Evolutionary conservation across 2,797 vertebrate species (phyloP), one percentile per base, ranked within the genome.

Genomic region (Corythornis leucogaster): DNA sequence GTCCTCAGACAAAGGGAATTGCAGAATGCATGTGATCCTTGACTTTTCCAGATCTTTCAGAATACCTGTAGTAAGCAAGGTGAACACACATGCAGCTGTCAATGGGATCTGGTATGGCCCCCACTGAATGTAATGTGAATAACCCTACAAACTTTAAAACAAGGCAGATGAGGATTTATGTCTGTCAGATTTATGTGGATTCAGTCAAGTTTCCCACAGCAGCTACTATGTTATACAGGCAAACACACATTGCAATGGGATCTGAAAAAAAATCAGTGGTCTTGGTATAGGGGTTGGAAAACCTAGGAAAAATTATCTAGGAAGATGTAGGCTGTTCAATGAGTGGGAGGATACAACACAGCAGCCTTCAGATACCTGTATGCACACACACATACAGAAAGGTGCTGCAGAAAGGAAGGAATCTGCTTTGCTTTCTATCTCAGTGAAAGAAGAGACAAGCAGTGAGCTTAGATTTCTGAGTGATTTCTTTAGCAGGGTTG

Each of bases 41-140:
- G 35, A 21, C 15, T 83, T 61, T 77, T 55, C 35, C 5, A 0
- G 38, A 6, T 48, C 26, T 80, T 58, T 74, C 26, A 54, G 35
- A 74, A 51, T 31, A 69, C 12, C 61, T 82, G 13, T 12, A 62
- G 38, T 42, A 57, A 42, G 35, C 55, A 50, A 58, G 16, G 7
- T 85, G 35, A 77, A 67, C 16, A 42, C 12, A 20, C 2, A 2
- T 42, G 45, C 31, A 69, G 18, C 25, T 33, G 7, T 54, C 35
- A 81, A 46, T 50, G 28, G 24, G 16, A 35, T 58, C 43, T 66
- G 30, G 76, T 53, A 31, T 0, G 4, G 15, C 2, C 9, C 5
- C 1, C 1, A 0, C 15, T 48, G 28, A 76, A 62, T 40, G 51
- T 33, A 55, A 30, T 3, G 6, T 20, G 25, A 86, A 54, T 38